These are phyloP conservation scores for Alentia gelatinosa DNA, from an alignment of 2,888 invertebrate species.

Conservation along the genomic window DNA sequence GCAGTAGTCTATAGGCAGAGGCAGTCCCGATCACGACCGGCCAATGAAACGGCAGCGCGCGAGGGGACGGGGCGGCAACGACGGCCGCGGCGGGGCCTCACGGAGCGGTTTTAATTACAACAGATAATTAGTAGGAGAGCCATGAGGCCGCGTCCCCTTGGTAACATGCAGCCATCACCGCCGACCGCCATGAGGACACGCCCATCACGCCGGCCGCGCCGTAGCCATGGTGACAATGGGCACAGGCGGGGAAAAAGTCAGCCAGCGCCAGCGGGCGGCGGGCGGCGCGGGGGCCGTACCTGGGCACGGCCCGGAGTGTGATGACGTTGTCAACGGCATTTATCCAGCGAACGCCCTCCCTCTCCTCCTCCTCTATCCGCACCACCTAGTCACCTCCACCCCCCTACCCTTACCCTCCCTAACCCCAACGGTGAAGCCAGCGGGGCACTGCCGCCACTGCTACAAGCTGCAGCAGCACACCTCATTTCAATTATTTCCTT, in stretches of 20 bases:
- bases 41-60: background rate
- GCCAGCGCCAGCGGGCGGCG: background rate
- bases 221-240: constrained; percentile 44
- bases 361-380: background rate
- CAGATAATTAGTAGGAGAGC: background rate
- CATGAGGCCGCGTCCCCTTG: background rate
- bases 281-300: background rate
- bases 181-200: background rate
- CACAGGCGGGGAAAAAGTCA: background rate
- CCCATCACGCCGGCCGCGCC: background rate
- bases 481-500: background rate
- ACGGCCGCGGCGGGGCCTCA: background rate
- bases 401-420: background rate
- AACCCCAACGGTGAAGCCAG: background rate
- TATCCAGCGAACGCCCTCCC: background rate
- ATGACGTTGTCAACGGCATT: constrained; percentile 3
- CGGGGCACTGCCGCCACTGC: too few relatives aligned
- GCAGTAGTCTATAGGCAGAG: background rate
- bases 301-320: background rate
- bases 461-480: background rate
- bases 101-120: background rate
- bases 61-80: background rate
- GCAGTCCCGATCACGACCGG: background rate
- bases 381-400: background rate
- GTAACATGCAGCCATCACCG: background rate